Percentiles rank a stretch among this genome's conserved stretches.
Evolutionary conservation across 2,113 vertebrate genomes (phyloP).

Genomic region (western clawed frog (Xenopus tropicalis)): UCB_Xtro_10.0 CM004451.2:37578501-37579000

Average conservation of each 20-base stretch:
- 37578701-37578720: not conserved
- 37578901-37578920: no score
- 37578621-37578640: not conserved
- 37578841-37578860: slow-evolving; percentile 23
- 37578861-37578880: no score
- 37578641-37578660: not conserved
- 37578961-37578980: not conserved
- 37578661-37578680: slow-evolving; percentile 12
- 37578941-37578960: no score
- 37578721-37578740: slow-evolving; percentile 12
- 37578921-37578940: no score
- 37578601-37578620: slow-evolving; percentile 2
- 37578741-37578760: slow-evolving; percentile 16
- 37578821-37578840: slow-evolving; percentile 17
- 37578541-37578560: slow-evolving; percentile 25
- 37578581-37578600: slow-evolving; percentile 7
- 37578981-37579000: not conserved
- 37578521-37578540: not conserved
- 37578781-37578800: slow-evolving; percentile 27
- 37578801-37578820: slow-evolving; percentile 8
- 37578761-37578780: slow-evolving; percentile 9
- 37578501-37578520: no score
- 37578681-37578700: slow-evolving; percentile 10
- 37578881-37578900: no score
- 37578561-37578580: slow-evolving; percentile 2